Conservation (phyloP, 1,140 invertebrate genomes). For the Listronotus oregonensis region DNA sequence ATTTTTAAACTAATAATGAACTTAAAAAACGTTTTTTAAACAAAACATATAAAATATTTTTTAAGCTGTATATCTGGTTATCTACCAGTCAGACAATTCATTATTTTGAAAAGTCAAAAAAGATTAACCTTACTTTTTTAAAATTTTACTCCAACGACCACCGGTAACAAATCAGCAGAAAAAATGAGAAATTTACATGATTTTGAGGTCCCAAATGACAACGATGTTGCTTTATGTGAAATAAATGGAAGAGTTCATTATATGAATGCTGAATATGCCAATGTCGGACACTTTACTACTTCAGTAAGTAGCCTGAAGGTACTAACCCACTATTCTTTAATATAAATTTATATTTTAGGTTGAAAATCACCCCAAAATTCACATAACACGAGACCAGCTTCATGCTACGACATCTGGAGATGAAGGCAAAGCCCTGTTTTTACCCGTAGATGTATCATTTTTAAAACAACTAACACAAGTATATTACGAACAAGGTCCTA, state of each 20-base stretch:
- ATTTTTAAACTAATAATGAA: too few relatives aligned
- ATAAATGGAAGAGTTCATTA: conserved; percentile 51
- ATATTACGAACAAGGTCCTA: conserved; percentile 63
- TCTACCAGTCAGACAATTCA: not conserved
- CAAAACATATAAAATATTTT: too few relatives aligned
- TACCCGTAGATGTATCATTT: conserved; percentile 58
- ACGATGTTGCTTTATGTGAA: conserved; percentile 50
- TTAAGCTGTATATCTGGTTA: conserved; percentile 4
- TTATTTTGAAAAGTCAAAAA: not conserved
- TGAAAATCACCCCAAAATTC: conserved; percentile 51
- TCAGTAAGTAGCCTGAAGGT: conserved; percentile 42
- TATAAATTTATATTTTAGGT: conserved; percentile 42
- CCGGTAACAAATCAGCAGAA: conserved; percentile 5
- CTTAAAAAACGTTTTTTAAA: too few relatives aligned
- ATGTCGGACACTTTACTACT: conserved; percentile 49
- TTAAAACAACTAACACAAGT: conserved; percentile 58
- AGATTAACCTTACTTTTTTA: not conserved
- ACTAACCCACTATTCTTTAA: not conserved
- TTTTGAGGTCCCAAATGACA: conserved; percentile 43
- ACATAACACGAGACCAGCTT: conserved; percentile 51
- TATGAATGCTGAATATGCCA: conserved; percentile 45
- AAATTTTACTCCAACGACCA: not conserved
- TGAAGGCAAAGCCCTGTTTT: conserved; percentile 52
- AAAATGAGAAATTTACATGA: conserved; percentile 47
- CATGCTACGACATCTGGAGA: conserved; percentile 47